Conservation (phyloP, 2,113 vertebrate genomes). For the Aspiorhynchus laticeps region DNA sequence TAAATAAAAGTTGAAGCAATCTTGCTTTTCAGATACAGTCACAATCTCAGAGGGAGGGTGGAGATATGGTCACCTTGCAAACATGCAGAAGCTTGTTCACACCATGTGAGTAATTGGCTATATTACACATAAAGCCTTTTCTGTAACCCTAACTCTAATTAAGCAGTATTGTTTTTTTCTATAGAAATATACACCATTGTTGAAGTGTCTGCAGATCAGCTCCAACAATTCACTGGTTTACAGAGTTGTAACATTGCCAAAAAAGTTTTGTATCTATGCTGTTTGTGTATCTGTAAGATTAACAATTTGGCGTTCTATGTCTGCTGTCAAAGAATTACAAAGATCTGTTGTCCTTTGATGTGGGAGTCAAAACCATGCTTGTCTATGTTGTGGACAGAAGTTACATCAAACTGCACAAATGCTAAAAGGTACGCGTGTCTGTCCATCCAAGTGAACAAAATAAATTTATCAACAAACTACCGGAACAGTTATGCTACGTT, state of each 20-base stretch:
- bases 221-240: neutral
- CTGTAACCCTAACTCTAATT: neutral
- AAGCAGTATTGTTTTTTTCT: neutral
- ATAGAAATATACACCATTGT: neutral
- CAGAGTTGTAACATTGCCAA: neutral
- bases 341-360: neutral
- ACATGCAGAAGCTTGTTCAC: neutral
- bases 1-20: neutral
- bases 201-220: neutral
- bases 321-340: neutral
- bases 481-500: neutral
- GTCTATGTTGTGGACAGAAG: neutral
- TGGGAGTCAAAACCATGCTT: neutral
- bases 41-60: neutral
- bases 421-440: constrained; percentile 34
- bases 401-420: neutral
- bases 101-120: neutral
- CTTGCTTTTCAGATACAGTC: neutral
- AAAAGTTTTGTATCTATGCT: neutral
- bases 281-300: neutral
- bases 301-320: neutral
- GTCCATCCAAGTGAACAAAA: constrained; percentile 56
- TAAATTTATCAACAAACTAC: neutral
- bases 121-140: constrained; percentile 42
- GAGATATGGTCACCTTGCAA: neutral